Percentiles rank a stretch among this genome's conserved stretches.
These are phyloP conservation scores for Cotesia congregata DNA, from an alignment of 2,888 invertebrate species.

Conservation along the genomic window DNA sequence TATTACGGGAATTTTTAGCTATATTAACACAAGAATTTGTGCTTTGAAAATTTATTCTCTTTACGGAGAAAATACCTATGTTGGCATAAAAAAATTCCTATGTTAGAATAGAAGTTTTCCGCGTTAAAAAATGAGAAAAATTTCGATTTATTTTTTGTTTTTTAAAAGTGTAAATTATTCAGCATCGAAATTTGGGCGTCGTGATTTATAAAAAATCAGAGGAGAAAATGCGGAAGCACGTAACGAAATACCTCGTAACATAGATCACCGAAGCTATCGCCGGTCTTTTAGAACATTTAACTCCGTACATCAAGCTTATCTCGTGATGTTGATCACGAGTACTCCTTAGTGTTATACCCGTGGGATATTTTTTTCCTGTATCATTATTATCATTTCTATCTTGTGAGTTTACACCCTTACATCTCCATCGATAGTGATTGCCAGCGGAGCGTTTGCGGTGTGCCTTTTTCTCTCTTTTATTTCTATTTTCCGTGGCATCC, in stretches of 20 bases:
- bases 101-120: too few relatives aligned
- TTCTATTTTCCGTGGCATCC: not conserved
- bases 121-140: too few relatives aligned
- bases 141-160: too few relatives aligned
- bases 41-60: too few relatives aligned
- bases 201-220: not conserved
- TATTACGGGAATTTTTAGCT: too few relatives aligned
- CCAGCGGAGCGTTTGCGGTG: constrained; percentile 14
- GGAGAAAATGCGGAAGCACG: not conserved
- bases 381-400: constrained; percentile 32
- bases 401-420: constrained; percentile 37
- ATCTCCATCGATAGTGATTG: constrained; percentile 33
- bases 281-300: constrained; percentile 3
- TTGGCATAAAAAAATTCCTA: too few relatives aligned
- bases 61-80: too few relatives aligned
- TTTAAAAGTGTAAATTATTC: too few relatives aligned
- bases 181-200: too few relatives aligned
- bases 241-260: constrained; percentile 20
- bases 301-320: constrained; percentile 42
- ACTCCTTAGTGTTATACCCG: constrained; percentile 33
- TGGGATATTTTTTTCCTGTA: constrained; percentile 4
- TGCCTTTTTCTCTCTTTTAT: constrained; percentile 13
- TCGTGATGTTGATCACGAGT: constrained; percentile 33
- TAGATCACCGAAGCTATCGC: constrained; percentile 4
- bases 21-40: too few relatives aligned